Evolutionary conservation across 1,140 invertebrate species (phyloP).

Genomic region (Caenorhabditis remanei): DNA sequence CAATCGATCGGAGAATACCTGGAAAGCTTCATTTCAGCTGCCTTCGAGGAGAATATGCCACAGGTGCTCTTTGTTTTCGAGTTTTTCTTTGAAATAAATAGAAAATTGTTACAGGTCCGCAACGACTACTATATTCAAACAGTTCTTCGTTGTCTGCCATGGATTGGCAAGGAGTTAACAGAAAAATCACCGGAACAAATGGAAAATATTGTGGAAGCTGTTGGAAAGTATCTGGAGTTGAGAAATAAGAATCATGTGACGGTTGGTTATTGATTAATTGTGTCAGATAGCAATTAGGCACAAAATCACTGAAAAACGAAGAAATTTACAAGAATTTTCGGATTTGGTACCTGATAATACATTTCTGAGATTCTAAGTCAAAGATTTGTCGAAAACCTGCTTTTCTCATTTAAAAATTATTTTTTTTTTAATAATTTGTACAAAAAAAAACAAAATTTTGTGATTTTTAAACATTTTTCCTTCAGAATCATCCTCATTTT

Average conservation of each 20-base stretch:
- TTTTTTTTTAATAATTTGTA: too few species aligned
- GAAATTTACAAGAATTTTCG: too few species aligned
- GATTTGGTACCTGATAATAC: too few species aligned
- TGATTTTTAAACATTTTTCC: too few species aligned
- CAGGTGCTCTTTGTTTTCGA: constrained; percentile 79
- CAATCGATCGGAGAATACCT: constrained; percentile 90
- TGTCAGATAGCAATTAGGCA: too few species aligned
- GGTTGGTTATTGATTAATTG: too few species aligned
- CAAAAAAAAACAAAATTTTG: too few species aligned
- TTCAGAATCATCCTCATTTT: too few species aligned
- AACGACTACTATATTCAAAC: constrained; percentile 96
- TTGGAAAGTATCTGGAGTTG: constrained; percentile 89
- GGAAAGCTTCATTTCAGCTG: constrained; percentile 93
- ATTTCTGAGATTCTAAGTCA: too few species aligned
- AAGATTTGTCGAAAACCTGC: too few species aligned
- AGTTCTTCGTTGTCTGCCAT: constrained; percentile 92
- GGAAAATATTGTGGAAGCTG: constrained; percentile 90
- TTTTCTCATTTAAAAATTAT: too few species aligned
- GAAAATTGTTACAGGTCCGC: constrained; percentile 81
- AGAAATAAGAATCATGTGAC: constrained; percentile 70
- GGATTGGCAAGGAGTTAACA: constrained; percentile 93
- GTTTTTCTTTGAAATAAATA: constrained; percentile 33
- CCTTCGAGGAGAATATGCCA: constrained; percentile 92
- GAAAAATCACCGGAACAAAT: constrained; percentile 95
- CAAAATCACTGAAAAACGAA: too few species aligned